Evolutionary conservation across 92 coral and sea anemone species (phyloP), one percentile per base, ranked within the genome.

Genomic region (Porites rus): DNA sequence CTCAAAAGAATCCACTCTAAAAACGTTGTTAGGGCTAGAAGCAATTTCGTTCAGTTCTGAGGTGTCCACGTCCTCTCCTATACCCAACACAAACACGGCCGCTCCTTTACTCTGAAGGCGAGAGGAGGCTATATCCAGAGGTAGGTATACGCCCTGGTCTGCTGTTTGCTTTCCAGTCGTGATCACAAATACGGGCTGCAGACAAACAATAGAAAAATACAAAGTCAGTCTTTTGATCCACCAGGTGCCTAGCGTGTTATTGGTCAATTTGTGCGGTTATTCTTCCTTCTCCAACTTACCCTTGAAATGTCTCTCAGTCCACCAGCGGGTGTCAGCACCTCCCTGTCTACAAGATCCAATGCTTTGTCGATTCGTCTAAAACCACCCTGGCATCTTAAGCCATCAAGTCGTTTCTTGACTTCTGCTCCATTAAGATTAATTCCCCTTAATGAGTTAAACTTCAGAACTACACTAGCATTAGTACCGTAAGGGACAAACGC

Each of bases 401-500:
- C 13, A 65, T 19, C 70, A 65, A 65, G 21, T n/a, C 70, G 70
- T 20, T 28, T 65, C 3, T 65, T 65, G 28, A 65, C 70, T 65
- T 65, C 70, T 9, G 60, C 74, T 72, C 84, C 89, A 66, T 86
- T 89, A 46, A 92, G 87, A 54, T 69, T 73, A 21, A 22, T 79
- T 10, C 95, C 95, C 12, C 79, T 86, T 46, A 92, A 64, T 18
- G 95, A 76, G 77, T 92, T 90, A 74, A 92, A 90, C 65, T 82
- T 85, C 24, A 92, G 80, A 51, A 83, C 93, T 20, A 91, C 68
- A 72, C 50, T 77, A 14, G 95, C 93, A 14, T 76, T 73, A 28
- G 76, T 85, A 56, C 81, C 86, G 18, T 86, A 90, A 80, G 85
- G 82, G 31, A 92, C 89, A 46, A 88, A 74, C 12, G 89, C 95